Conservation (phyloP, 92 coral and sea anemone genomes). For the Muricea muricata region DNA sequence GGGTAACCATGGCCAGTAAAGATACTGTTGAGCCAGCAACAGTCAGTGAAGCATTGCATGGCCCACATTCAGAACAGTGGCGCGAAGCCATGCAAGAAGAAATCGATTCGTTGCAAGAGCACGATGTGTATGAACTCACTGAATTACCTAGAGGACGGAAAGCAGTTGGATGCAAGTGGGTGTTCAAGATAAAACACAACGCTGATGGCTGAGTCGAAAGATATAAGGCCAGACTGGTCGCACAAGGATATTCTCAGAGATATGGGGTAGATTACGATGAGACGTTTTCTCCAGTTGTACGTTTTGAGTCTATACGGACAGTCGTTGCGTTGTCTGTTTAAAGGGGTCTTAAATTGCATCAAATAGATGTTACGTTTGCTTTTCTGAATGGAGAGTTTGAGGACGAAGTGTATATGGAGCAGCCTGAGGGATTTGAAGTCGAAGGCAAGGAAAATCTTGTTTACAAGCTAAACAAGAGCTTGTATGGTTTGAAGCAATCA, state of each 20-base stretch:
- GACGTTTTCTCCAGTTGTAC: conserved; percentile 62
- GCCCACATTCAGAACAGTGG: conserved; percentile 59
- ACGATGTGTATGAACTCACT: conserved; percentile 57
- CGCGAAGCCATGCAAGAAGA: conserved; percentile 67
- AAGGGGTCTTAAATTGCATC: conserved; percentile 56
- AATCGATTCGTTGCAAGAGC: conserved; percentile 57
- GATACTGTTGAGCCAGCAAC: conserved; percentile 59
- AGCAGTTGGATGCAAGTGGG: conserved; percentile 70
- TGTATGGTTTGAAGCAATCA: conserved; percentile 72
- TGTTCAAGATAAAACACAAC: conserved; percentile 6
- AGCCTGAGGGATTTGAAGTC: conserved; percentile 66
- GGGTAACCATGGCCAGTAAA: conserved; percentile 59
- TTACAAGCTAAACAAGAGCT: conserved; percentile 67
- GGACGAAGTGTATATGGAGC: conserved; percentile 63
- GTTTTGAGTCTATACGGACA: conserved; percentile 57
- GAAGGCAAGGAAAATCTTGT: conserved; percentile 58
- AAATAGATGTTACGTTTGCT: conserved; percentile 74
- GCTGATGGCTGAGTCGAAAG: conserved; percentile 57
- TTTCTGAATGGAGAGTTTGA: conserved; percentile 65
- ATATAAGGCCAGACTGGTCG: conserved; percentile 70
- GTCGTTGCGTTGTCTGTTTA: conserved; percentile 51
- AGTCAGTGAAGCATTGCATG: conserved; percentile 59
- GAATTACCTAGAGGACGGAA: conserved; percentile 60
- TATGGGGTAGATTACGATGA: conserved; percentile 71
- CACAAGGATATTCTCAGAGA: conserved; percentile 71